These are phyloP conservation scores for Champsocephalus gunnari DNA, from an alignment of 2,797 vertebrate genomes.

Conservation along the genomic window DNA sequence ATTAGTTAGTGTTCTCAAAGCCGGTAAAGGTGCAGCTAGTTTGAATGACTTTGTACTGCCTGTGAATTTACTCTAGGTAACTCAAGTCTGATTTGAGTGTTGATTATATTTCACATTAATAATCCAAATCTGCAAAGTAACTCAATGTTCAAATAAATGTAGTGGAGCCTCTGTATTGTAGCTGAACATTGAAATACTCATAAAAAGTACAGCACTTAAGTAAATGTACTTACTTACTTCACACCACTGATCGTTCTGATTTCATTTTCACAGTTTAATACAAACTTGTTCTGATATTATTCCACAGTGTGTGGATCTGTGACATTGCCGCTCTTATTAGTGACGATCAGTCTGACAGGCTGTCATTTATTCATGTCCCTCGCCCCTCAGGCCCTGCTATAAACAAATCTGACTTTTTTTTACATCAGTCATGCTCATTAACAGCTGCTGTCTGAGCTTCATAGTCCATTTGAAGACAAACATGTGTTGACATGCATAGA, in stretches of 20 bases:
- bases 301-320: constrained; percentile 12
- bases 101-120: no score
- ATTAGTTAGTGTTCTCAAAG: no score
- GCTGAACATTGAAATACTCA: no score
- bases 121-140: no score
- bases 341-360: constrained; percentile 27
- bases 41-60: no score
- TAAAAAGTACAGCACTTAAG: no score
- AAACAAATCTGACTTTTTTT: constrained; percentile 30
- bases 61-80: no score
- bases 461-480: constrained; percentile 22
- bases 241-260: not conserved
- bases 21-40: no score
- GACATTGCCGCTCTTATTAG: constrained; percentile 14
- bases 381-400: constrained; percentile 35
- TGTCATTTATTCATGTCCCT: constrained; percentile 16
- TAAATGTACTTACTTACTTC: no score
- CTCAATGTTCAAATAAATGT: no score
- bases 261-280: not conserved
- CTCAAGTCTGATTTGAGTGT: no score
- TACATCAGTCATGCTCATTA: constrained; percentile 49
- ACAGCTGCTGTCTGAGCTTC: constrained; percentile 34
- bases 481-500: constrained; percentile 25
- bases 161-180: no score
- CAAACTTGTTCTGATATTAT: constrained; percentile 4